Evolutionary conservation across 2,113 vertebrate genomes (phyloP).

Genomic region (Piprites chloris): DNA sequence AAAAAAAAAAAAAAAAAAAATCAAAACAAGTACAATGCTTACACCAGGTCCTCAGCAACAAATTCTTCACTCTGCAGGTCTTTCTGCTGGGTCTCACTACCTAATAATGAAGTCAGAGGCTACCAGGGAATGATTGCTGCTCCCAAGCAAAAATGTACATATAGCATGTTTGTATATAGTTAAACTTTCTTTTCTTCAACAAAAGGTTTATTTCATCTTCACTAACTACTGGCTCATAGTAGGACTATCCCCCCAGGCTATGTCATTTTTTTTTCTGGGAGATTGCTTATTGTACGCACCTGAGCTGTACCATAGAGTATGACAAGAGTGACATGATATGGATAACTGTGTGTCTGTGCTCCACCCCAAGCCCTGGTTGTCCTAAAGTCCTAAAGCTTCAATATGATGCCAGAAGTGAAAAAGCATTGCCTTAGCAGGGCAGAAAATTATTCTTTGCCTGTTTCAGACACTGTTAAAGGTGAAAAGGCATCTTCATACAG

Average conservation of each 20-base stretch:
- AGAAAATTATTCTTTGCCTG: not conserved
- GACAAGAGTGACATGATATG: not conserved
- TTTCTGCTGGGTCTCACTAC: not conserved
- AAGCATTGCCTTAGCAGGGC: not conserved
- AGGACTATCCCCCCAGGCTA: not conserved
- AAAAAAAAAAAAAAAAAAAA: not conserved
- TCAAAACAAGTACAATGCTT: not conserved
- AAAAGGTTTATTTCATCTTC: not conserved
- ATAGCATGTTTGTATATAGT: not conserved
- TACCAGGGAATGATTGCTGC: not conserved
- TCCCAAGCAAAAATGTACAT: not conserved
- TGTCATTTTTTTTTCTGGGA: not conserved
- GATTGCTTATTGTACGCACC: not conserved
- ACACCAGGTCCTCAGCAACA: not conserved
- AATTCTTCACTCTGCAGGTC: not conserved
- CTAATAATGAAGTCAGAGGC: not conserved
- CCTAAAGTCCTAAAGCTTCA: not conserved
- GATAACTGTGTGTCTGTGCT: not conserved
- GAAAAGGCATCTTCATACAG: not conserved
- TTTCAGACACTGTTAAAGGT: not conserved
- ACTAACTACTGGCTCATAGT: not conserved
- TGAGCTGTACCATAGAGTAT: not conserved
- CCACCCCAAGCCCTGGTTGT: not conserved
- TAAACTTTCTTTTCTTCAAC: not conserved
- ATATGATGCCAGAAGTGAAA: not conserved